Evolutionary conservation across 2,888 invertebrate genomes (phyloP), one percentile per base, ranked within the genome.

Genomic region (Reticulitermes lucifugus): DNA sequence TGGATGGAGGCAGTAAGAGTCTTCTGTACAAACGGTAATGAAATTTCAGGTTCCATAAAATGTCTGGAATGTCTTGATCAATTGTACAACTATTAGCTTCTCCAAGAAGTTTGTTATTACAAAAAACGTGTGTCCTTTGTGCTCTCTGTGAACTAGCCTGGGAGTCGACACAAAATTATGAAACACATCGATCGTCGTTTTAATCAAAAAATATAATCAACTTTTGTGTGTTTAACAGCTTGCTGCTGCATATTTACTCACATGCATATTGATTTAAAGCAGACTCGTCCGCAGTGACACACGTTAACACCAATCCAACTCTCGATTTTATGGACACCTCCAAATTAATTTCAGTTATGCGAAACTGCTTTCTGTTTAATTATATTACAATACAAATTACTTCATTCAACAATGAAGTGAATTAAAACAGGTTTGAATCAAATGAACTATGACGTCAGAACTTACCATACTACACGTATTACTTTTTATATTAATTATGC

Each of bases 201-300:
- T 80, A 60, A 80, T 80, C 80, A 60, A 80, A 80, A 80, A 80
- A 80, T 80, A n/a, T 80, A 80, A 80, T 80, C 41, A 80, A 60
- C 35, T 41, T 35, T 35, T 80, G 80, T 60, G 21, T 60, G 60
- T 21, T 41, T 80, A 80, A 60, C 80, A 80, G 60, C 60, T 79
- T 59, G n/a, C 29, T 59, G 3, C 60, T 25, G 60, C 35, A 80
- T 60, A 41, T 60, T 60, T 59, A 59, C 79, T 79, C 79, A 41
- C n/a, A 12, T 21, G 1, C 18, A 73, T 21, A 41, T 41, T 73
- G 73, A 73, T 73, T 73, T 14, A 73, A 41, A 73, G 73, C 73
- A 22, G 25, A 73, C 41, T 41, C 6, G 21, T 73, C 73, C 21
- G 22, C 25, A 41, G 41, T 35, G 18, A 41, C 41, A 29, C 21